A percentile compares a stretch with the other conserved stretches of the same genome.
Evolutionary conservation across 2,797 vertebrate genomes (phyloP).

Genomic region (Menidia menidia): DNA sequence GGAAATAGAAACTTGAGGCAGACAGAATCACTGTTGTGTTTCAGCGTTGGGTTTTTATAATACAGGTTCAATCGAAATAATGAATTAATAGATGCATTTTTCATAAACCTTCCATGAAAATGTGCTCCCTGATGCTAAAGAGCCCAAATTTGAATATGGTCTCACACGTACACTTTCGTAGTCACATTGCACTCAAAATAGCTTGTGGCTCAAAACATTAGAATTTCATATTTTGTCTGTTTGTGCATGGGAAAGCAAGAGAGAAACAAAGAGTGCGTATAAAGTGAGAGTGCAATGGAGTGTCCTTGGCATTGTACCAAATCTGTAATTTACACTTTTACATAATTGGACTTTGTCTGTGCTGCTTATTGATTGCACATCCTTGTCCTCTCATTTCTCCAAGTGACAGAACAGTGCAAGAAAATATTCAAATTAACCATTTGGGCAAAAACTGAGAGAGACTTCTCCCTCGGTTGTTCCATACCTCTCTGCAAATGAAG

Average conservation of each 20-base stretch:
- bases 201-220: slow-evolving; percentile 84
- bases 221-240: slow-evolving; percentile 83
- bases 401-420: slow-evolving; percentile 71
- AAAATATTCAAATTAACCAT: slow-evolving; percentile 76
- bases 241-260: slow-evolving; percentile 49
- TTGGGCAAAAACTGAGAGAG: slow-evolving; percentile 28
- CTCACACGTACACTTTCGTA: slow-evolving; percentile 73
- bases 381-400: slow-evolving; percentile 69
- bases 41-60: slow-evolving; percentile 75
- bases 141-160: slow-evolving; percentile 80
- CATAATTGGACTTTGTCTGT: slow-evolving; percentile 80
- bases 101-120: slow-evolving; percentile 79
- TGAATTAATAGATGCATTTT: slow-evolving; percentile 82
- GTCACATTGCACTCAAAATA: slow-evolving; percentile 80
- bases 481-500: slow-evolving; percentile 33
- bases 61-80: slow-evolving; percentile 83
- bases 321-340: slow-evolving; percentile 82
- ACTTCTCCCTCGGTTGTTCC: slow-evolving; percentile 32
- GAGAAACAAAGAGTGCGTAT: slow-evolving; percentile 46
- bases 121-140: slow-evolving; percentile 70
- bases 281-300: slow-evolving; percentile 59
- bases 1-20: slow-evolving; percentile 83
- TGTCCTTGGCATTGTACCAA: slow-evolving; percentile 77
- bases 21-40: slow-evolving; percentile 78
- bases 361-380: slow-evolving; percentile 77